phyloP scores from a whole-genome alignment of 2,888 invertebrate species.

The Polyommatus iphigenia region DNA sequence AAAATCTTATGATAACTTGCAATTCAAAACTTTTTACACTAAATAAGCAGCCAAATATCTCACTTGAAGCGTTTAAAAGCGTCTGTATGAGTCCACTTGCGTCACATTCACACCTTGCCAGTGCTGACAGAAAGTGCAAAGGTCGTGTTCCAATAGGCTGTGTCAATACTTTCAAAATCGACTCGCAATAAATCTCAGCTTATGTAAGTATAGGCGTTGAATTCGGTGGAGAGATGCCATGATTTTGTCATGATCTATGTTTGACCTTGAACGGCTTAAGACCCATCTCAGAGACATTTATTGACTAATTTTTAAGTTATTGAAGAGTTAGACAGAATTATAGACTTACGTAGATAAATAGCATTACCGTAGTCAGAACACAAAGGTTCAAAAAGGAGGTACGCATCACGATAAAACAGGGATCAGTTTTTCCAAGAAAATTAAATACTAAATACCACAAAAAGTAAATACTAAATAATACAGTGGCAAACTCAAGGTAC shows the following conservation, averaged over 20 bases:
- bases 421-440: too few species aligned
- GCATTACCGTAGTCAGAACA: too few species aligned
- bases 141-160: slow-evolving; percentile 2
- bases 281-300: not conserved
- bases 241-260: not conserved
- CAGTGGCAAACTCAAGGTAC: not conserved
- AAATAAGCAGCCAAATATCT: too few species aligned
- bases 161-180: slow-evolving; percentile 11
- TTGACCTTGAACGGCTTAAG: too few species aligned
- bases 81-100: not conserved
- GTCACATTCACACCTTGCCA: slow-evolving; percentile 3
- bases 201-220: not conserved
- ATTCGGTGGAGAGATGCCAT: not conserved
- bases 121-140: slow-evolving; percentile 1
- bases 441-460: too few species aligned
- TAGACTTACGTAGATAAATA: too few species aligned
- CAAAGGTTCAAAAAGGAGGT: too few species aligned
- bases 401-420: too few species aligned
- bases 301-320: not conserved
- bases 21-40: too few species aligned
- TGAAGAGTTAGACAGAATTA: too few species aligned
- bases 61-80: not conserved
- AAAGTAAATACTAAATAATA: too few species aligned
- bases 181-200: not conserved
- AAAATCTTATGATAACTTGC: too few species aligned